Evolutionary conservation across 2,797 vertebrate genomes (phyloP), one percentile per base, ranked within the genome.

Genomic region (Enteromius argenteus): DNA sequence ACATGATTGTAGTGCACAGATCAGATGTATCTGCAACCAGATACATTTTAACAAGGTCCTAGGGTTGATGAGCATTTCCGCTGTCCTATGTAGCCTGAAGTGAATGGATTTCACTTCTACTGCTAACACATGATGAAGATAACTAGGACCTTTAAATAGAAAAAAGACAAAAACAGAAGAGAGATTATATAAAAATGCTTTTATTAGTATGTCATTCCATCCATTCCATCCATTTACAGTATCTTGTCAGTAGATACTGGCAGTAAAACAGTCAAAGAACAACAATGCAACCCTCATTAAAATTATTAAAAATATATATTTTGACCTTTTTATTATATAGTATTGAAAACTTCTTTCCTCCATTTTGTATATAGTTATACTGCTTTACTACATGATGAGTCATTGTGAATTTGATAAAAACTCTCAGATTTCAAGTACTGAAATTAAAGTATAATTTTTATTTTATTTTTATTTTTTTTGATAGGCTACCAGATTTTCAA

Each of bases 61-160:
- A 42, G 88, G 90, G 90, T 89, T 90, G 86, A 90, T 88, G 89
- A 94, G 86, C 95, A 96, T 96, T 88, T 95, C 94, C 92, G 92
- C 73, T 71, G 42, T 85, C 66, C 66, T 68, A 23, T 23, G 42
- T 49, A 85, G 81, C 39, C 10, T 49, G 64, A 51, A 78, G 78
- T 80, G 64, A 82, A 49, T 30, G 56, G 71, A 35, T 68, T 56
- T 72, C 74, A 76, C 74, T 53, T 53, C 60, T 86, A 42, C 56
- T 85, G 32, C 10, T 74, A 89, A 84, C 76, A 37, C 80, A 83
- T 86, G 80, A 39, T 79, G 68, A 83, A n/a, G 76, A 85, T 79
- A 81, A 81, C 49, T 66, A 71, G 73, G 80, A 83, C 49, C 86
- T 88, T 39, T 58, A 37, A 85, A 79, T 66, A 66, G 44, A 60